Base-by-base conservation (phyloP, 1,140 invertebrate species). In the Drosophila navojoa region DNA sequence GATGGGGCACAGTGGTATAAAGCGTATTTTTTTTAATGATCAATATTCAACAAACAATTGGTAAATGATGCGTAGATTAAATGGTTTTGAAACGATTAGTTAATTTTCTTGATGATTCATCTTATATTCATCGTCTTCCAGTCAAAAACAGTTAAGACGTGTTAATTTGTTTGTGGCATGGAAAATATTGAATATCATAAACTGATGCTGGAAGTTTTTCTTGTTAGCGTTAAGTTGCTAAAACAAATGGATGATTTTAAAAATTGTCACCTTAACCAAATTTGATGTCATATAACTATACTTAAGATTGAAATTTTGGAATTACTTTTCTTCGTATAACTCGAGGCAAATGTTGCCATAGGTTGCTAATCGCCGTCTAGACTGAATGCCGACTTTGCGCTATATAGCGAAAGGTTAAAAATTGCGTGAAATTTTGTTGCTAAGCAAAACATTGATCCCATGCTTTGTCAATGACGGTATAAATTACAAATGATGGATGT, bases 171-270 rank as follows among this genome's bases (percentile, higher is more conserved):
- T 45, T 67, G 59, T 27, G 57, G 69, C 57, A 74, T 86, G 77
- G 59, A 77, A 77, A 85, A 77, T 77, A 74, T 69, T 60, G 40
- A 44, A 10, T 19, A 19, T 53, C 15, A 50, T 54, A 9, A 27
- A 59, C 49, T 60, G 29, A 49, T 47, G 50, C 77, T 55, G 81
- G 82, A 87, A 86, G 68, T 64, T 86, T 89, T 89, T 76, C 62
- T 61, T 62, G 77, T 86, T 86, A 86, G 71, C 84, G 16, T 60
- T n/a, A n/a, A 62, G 40, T 59, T 82, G 82, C 79, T 86, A 86
- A 86, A 69, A 64, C 50, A 50, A 57, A 60, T 55, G 54, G 27
- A 49, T 78, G 55, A 75, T 47, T 49, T 49, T 72, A 15, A 71
- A 38, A 76, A 42, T 61, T 50, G 61, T 62, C 44, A 57, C 49